A percentile compares a stretch with the other conserved stretches of the same genome.
Evolutionary conservation across 2,113 vertebrate species (phyloP).

Genomic region (Sardina pilchardus): DNA sequence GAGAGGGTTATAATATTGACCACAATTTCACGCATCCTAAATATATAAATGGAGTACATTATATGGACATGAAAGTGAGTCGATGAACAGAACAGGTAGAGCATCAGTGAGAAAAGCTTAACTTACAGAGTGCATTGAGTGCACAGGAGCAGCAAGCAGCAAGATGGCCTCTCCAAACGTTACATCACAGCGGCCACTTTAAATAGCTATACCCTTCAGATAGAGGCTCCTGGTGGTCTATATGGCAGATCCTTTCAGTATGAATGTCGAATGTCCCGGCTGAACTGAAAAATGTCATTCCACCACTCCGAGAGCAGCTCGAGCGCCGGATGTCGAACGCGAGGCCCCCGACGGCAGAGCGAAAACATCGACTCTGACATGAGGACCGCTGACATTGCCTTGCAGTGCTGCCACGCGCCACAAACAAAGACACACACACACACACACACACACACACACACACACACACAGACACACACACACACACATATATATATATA

Average conservation of each 20-base stretch:
- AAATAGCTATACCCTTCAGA: background rate
- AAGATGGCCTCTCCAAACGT: background rate
- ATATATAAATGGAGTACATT: too few species aligned
- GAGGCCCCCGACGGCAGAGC: background rate
- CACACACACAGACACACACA: background rate
- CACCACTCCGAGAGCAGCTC: background rate
- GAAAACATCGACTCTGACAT: background rate
- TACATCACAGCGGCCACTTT: background rate
- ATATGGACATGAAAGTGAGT: background rate
- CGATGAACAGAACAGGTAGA: background rate
- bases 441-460: slow-evolving; percentile 1
- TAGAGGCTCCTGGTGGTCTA: background rate
- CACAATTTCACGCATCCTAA: too few species aligned
- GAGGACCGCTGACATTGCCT: background rate
- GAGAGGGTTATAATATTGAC: too few species aligned
- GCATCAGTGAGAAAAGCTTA: background rate
- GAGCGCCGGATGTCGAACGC: background rate
- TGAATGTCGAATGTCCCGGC: background rate
- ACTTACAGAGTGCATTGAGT: background rate
- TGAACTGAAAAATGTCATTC: background rate
- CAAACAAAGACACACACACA: background rate
- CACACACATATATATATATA: background rate
- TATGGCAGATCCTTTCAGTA: background rate
- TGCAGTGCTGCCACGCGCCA: background rate
- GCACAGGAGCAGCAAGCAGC: background rate